A percentile compares a stretch with the other conserved stretches of the same genome.
phyloP scores from a whole-genome alignment of 2,113 vertebrate genomes.

The Cynocephalus volans region DNA sequence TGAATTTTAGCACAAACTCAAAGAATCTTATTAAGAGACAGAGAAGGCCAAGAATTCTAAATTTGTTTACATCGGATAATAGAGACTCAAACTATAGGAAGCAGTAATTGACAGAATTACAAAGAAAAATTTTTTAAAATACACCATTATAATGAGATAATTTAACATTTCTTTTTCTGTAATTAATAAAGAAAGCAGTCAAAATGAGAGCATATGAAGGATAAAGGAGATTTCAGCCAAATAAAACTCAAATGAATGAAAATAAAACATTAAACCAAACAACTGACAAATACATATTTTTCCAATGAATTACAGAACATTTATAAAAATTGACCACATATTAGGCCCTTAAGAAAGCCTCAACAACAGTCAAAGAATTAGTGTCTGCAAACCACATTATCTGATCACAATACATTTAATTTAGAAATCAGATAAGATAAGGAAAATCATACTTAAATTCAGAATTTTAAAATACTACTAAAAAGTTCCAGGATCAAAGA shows the following conservation, averaged over 20 bases:
- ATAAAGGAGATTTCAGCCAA: not conserved
- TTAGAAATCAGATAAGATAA: not conserved
- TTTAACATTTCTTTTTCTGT: not conserved
- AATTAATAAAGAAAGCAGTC: not conserved
- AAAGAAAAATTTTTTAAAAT: not conserved
- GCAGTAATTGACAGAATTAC: not conserved
- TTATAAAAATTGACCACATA: not conserved
- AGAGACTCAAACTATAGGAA: not conserved
- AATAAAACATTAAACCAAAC: not conserved
- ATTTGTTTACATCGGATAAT: not conserved
- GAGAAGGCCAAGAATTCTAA: not conserved
- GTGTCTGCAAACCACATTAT: not conserved
- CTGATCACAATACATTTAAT: not conserved
- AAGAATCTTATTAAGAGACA: not conserved
- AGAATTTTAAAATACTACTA: not conserved
- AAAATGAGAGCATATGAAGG: not conserved
- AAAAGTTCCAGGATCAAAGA: not conserved
- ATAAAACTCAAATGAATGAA: not conserved
- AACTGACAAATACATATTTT: not conserved
- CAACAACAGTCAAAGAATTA: not conserved
- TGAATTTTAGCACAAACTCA: not conserved
- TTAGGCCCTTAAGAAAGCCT: not conserved
- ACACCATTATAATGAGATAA: not conserved
- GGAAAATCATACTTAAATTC: not conserved
- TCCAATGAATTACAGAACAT: not conserved